A percentile compares a stretch with the other conserved stretches of the same genome.
Conservation (phyloP, 2,888 invertebrate species). For the Drosophila pseudotakahashii region DNA sequence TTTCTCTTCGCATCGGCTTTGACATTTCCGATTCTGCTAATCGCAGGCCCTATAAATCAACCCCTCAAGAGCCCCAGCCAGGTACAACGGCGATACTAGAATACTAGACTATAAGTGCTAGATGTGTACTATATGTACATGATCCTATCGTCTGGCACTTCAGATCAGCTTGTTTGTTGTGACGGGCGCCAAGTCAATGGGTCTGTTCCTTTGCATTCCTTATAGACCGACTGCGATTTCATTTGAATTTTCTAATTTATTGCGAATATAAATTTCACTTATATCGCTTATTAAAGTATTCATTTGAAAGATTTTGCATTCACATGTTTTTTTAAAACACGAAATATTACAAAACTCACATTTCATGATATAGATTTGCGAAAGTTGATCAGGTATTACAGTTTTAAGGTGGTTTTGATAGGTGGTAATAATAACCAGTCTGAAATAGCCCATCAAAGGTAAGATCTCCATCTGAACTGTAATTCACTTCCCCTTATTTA, state of each 20-base stretch:
- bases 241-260: constrained; percentile 17
- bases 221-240: constrained; percentile 13
- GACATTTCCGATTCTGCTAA: constrained; percentile 74
- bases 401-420: too few relatives aligned
- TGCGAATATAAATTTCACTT: neutral
- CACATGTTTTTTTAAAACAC: too few relatives aligned
- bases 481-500: too few relatives aligned
- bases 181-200: constrained; percentile 36
- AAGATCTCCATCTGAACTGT: too few relatives aligned
- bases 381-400: too few relatives aligned
- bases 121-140: constrained; percentile 13
- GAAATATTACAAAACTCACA: too few relatives aligned
- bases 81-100: constrained; percentile 2
- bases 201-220: constrained; percentile 7
- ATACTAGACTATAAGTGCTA: constrained; percentile 17
- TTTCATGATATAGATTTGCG: too few relatives aligned
- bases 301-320: too few relatives aligned
- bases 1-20: constrained; percentile 40
- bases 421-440: too few relatives aligned
- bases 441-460: too few relatives aligned
- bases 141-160: constrained; percentile 37
- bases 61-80: constrained; percentile 35
- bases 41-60: constrained; percentile 67
- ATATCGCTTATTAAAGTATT: neutral
- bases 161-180: constrained; percentile 40